These are phyloP conservation scores for Noctua janthe DNA, from an alignment of 2,888 invertebrate genomes.

Conservation along the genomic window DNA sequence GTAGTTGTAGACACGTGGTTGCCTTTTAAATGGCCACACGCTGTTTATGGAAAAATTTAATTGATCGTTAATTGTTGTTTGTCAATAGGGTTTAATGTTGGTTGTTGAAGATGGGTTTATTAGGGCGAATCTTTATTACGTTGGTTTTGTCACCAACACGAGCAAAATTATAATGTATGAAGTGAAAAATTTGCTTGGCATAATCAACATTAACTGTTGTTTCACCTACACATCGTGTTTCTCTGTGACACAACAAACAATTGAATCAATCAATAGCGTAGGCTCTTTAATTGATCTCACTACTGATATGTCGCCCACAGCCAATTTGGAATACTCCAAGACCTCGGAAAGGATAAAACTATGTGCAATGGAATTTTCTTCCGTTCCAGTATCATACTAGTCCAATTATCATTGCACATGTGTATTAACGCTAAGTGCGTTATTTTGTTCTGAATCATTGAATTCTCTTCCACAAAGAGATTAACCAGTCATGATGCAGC, in stretches of 20 bases:
- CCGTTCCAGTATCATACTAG: slow-evolving; percentile 17
- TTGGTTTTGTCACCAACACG: not conserved
- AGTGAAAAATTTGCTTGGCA: not conserved
- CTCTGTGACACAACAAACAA: slow-evolving; percentile 4
- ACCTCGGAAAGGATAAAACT: slow-evolving; percentile 13
- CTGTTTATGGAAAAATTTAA: slow-evolving; percentile 13
- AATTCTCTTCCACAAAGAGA: slow-evolving; percentile 51
- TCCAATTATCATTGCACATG: slow-evolving; percentile 39
- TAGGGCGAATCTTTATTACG: not conserved
- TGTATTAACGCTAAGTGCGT: slow-evolving; percentile 29
- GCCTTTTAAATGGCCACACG: slow-evolving; percentile 35
- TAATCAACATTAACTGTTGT: not conserved
- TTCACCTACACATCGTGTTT: not conserved
- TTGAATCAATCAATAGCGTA: slow-evolving; percentile 31
- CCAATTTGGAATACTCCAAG: slow-evolving; percentile 3
- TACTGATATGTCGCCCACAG: slow-evolving; percentile 8
- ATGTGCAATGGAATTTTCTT: slow-evolving; percentile 50
- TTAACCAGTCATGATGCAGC: slow-evolving; percentile 54
- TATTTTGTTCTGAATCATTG: slow-evolving; percentile 54
- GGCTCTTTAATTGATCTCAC: slow-evolving; percentile 22
- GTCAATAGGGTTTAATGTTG: slow-evolving; percentile 8
- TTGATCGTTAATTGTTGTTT: slow-evolving; percentile 13
- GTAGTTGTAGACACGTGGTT: slow-evolving; percentile 62
- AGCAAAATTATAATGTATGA: not conserved
- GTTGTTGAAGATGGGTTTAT: not conserved